A percentile compares a stretch with the other conserved stretches of the same genome.
These are phyloP conservation scores for Drosophila sp. DNA, from an alignment of 1,140 invertebrate species.

Conservation along the genomic window DNA sequence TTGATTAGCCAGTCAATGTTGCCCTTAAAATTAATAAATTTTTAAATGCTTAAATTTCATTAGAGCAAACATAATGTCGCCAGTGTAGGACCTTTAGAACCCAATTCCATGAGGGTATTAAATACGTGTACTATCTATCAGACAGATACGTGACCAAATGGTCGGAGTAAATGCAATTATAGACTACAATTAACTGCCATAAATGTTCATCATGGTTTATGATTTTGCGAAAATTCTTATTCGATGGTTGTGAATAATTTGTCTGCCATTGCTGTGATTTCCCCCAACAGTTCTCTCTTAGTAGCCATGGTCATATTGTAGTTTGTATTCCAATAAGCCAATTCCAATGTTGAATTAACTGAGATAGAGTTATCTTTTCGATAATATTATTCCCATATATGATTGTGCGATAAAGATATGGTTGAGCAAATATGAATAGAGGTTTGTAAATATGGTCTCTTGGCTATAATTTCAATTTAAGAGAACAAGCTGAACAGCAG, in stretches of 20 bases:
- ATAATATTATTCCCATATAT: background rate
- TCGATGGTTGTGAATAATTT: background rate
- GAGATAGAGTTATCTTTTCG: conserved; percentile 11
- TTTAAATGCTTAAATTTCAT: too few species aligned
- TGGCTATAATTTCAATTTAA: background rate
- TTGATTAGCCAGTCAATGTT: too few species aligned
- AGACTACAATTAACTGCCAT: conserved; percentile 8
- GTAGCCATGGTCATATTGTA: background rate
- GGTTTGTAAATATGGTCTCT: conserved; percentile 1
- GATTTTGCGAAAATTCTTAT: conserved; percentile 11
- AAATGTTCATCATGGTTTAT: conserved; percentile 13
- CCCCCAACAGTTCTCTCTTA: background rate
- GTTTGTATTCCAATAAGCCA: background rate
- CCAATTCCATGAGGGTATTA: conserved; percentile 1
- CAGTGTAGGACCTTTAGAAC: background rate
- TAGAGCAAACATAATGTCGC: background rate
- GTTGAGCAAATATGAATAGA: background rate
- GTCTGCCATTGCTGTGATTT: conserved; percentile 1
- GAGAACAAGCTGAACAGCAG: background rate
- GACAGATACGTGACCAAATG: conserved; percentile 44
- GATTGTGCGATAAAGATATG: conserved; percentile 5
- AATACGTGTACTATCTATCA: background rate
- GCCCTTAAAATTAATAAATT: too few species aligned
- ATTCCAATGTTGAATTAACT: conserved; percentile 3
- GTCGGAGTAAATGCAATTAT: conserved; percentile 14